Percentiles rank a stretch among this genome's conserved stretches.
phyloP scores from a whole-genome alignment of 2,797 vertebrate genomes.

The Pseudocheirus occidentalis region DNA sequence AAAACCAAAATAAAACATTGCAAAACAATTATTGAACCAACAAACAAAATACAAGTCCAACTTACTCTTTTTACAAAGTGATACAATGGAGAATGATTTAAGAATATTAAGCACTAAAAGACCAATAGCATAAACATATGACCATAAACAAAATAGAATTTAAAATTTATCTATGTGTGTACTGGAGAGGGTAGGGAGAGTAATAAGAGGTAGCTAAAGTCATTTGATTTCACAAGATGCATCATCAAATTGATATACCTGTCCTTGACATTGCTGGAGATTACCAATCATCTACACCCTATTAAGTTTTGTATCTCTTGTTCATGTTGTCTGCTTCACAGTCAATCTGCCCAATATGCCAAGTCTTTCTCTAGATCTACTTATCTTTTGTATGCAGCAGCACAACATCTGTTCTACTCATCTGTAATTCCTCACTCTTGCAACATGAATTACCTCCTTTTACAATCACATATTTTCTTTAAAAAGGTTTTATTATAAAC shows the following conservation, averaged over 20 bases:
- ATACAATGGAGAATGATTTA: neutral
- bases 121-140: neutral
- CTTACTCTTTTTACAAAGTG: neutral
- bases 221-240: neutral
- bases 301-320: neutral
- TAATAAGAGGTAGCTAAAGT: neutral
- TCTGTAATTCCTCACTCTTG: neutral
- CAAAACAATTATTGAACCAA: neutral
- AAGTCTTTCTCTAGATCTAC: neutral
- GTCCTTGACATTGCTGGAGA: neutral
- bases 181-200: neutral
- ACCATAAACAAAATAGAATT: neutral
- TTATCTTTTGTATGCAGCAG: neutral
- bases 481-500: neutral
- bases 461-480: neutral
- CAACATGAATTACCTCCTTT: neutral
- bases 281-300: neutral
- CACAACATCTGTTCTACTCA: neutral
- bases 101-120: neutral
- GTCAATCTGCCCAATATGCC: neutral
- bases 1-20: neutral
- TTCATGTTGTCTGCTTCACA: neutral
- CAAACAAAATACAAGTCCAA: fast-evolving
- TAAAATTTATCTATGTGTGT: neutral
- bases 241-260: neutral